Base-by-base conservation (phyloP, 1,140 invertebrate genomes). In the Ips nitidus region DNA sequence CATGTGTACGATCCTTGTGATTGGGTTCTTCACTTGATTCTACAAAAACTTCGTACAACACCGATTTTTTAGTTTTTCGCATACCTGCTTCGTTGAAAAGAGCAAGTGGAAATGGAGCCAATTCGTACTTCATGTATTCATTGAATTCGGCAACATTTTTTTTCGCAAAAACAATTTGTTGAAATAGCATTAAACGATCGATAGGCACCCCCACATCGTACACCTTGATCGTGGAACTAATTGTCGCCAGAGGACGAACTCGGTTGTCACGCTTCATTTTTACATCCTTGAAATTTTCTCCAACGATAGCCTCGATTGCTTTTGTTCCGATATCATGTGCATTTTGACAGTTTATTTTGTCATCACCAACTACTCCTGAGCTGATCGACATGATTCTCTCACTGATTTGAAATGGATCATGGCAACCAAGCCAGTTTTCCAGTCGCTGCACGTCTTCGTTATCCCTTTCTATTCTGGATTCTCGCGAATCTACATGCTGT, bases 311-410 rank as follows among this genome's bases (percentile, higher is more conserved):
- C 39, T 45, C 2, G 71, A 77, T 77, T 41, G 68, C 72, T 38
- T 53, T 55, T 58, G 75, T 38, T 47, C 81, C 80, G 66, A 79
- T 66, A 77, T 81, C 79, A 72, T 71, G 63, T 52, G 80, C 79
- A 73, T 70, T 69, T 65, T 82, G 58, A 74, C 79, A 82, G 75
- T 81, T 80, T 62, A 82, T 80, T 72, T 74, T 73, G 58, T 75
- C 65, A 58, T 76, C 70, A 61, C 77, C 80, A 67, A 80, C 74
- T 6, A 82, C 61, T 57, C 78, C 79, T 52, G 72, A 71, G 64
- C 61, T 69, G 59, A 81, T 70, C 41, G 78, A 79, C 50, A 78
- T 65, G 3, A 81, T 60, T 45, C 76, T 4, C 36, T 5, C 4
- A n/a, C 4, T 37, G 4, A 6, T 45, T 65, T 75, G 74, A 75